A percentile compares a stretch with the other conserved stretches of the same genome.
Conservation (phyloP, 2,113 vertebrate species). For the Conger conger region DNA sequence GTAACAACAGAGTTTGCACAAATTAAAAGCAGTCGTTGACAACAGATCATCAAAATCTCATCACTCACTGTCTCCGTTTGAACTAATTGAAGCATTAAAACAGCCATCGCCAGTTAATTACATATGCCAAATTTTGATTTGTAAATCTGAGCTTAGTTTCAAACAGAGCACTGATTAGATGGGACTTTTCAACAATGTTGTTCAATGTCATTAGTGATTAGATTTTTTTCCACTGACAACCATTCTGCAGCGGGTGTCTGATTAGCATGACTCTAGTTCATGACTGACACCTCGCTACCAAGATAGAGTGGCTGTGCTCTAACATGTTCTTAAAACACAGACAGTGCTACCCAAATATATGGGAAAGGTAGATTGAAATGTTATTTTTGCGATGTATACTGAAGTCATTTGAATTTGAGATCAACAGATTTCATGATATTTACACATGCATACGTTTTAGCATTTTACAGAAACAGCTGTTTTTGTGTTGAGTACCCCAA, state of each 20-base stretch:
- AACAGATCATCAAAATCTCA: not conserved
- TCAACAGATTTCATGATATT: too few species aligned
- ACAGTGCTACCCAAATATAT: too few species aligned
- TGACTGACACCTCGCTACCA: not conserved
- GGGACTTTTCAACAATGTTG: not conserved
- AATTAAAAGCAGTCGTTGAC: not conserved
- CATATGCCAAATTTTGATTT: not conserved
- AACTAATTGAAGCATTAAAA: not conserved
- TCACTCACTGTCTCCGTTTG: not conserved
- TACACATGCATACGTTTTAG: too few species aligned
- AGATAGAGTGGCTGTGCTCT: not conserved
- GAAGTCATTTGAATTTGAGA: too few species aligned
- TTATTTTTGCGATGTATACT: too few species aligned
- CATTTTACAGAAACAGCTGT: too few species aligned
- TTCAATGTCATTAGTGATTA: not conserved
- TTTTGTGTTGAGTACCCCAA: too few species aligned
- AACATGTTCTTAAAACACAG: not conserved
- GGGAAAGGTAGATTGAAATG: too few species aligned
- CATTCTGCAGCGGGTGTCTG: not conserved
- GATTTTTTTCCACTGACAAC: not conserved
- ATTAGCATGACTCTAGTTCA: not conserved
- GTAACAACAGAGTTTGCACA: not conserved
- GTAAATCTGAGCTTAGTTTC: not conserved
- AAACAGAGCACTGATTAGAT: not conserved
- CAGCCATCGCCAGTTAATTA: not conserved